Evolutionary conservation across 2,888 invertebrate species (phyloP), one percentile per base, ranked within the genome.

Genomic region (Esperia sulphurella): DNA sequence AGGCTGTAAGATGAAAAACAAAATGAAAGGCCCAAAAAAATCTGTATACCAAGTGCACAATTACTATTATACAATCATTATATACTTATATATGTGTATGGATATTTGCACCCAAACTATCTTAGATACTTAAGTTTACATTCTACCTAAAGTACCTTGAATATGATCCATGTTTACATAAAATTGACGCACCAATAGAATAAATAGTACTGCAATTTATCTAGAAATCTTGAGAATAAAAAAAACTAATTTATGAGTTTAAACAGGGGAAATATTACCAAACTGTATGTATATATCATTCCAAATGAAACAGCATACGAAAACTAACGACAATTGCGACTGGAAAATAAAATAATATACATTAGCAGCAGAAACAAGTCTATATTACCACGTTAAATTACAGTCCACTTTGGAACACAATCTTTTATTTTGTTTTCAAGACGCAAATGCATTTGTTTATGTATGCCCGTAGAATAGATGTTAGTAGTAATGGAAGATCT

Each of bases 31-130:
- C 79, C 84, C 86, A 81, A 86, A 81, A 79, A 83, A 82, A 81
- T 72, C 64, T 65, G 83, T 84, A 84, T 84, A 85, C 83, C 77
- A 83, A 75, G 75, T 83, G 86, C 86, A 87, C 86, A 86, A 83
- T 81, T 84, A 84, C 65, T 78, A 73, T 44, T 72, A 76, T 80
- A 79, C 76, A 77, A 71, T 57, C 35, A 3, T 35, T 5, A 8
- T 8, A 21, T 21, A 21, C 8, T 8, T 31, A 31, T 2, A 8
- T 63, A 65, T 71, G 72, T 74, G 71, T 81, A 74, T 73, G 64
- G 58, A 63, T 71, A 65, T 75, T 73, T 69, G 80, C 77, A 79
- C 80, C 61, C 68, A 62, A 64, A 21, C 5, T 35, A n/a, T 6
- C 39, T 62, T 52, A 50, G 70, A 65, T 21, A 21, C 21, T 43